Conservation (phyloP, 2,888 invertebrate species). For the Acanthoscelides obtectus region DNA sequence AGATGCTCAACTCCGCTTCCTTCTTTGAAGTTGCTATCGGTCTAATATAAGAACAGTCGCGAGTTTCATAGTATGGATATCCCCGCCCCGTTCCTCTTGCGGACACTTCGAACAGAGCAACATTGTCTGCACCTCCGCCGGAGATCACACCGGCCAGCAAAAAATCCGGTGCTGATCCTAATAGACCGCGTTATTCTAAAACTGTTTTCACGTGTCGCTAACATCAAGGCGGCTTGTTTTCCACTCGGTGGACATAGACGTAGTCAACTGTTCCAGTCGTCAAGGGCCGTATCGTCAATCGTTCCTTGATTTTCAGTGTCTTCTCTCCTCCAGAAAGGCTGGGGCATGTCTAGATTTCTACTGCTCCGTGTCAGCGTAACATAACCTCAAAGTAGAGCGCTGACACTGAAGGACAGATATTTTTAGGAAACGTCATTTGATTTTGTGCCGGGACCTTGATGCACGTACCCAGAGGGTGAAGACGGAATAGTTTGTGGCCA, state of each 20-base stretch:
- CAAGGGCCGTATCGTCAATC: too few relatives aligned
- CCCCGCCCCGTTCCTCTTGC: neutral
- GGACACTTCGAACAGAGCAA: neutral
- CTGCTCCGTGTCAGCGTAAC: too few relatives aligned
- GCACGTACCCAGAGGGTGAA: too few relatives aligned
- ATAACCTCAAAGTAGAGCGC: too few relatives aligned
- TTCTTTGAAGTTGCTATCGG: neutral
- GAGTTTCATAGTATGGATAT: neutral
- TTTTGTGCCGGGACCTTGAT: too few relatives aligned
- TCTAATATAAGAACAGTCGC: neutral
- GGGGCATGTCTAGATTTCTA: too few relatives aligned
- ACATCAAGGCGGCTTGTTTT: conserved; percentile 30
- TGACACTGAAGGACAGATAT: too few relatives aligned
- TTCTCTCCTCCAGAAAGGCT: too few relatives aligned
- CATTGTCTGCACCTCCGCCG: conserved; percentile 2
- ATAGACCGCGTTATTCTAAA: neutral
- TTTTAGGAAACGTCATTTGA: too few relatives aligned
- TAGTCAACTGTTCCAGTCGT: neutral
- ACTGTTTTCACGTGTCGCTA: conserved; percentile 22
- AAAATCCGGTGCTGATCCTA: neutral
- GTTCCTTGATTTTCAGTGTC: too few relatives aligned
- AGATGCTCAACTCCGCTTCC: neutral
- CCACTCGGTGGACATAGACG: neutral
- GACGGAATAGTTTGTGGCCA: too few relatives aligned
- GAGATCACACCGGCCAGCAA: neutral